A percentile compares a stretch with the other conserved stretches of the same genome.
Conservation (phyloP, 2,797 vertebrate genomes). For the Dendrocincla fuliginosa region DNA sequence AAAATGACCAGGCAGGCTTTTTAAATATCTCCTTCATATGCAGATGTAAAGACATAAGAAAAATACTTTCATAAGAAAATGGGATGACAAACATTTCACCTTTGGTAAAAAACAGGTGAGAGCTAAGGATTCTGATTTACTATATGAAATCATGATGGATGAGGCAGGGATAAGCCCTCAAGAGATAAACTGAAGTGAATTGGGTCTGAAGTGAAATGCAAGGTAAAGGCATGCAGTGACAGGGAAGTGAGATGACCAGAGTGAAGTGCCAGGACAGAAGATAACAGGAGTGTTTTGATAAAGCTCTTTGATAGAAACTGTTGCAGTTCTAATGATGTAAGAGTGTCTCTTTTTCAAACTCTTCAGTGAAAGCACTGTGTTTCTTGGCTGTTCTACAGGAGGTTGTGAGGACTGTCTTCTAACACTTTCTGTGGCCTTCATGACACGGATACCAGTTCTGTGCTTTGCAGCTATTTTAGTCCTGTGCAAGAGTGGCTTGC, state of each 20-base stretch:
- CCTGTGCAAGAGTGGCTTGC: background rate
- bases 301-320: conserved; percentile 16
- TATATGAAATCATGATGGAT: background rate
- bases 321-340: conserved; percentile 8
- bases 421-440: background rate
- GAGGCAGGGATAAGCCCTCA: background rate
- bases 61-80: background rate
- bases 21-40: background rate
- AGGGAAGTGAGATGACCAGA: conserved; percentile 10
- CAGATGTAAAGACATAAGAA: background rate
- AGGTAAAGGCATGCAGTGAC: background rate
- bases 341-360: background rate
- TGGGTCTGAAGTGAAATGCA: background rate
- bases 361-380: background rate
- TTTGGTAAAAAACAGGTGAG: background rate
- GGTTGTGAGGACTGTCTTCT: background rate
- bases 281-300: conserved; percentile 5
- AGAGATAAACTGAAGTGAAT: conserved; percentile 8
- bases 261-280: conserved; percentile 12
- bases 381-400: background rate
- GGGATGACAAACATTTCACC: background rate
- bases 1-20: background rate
- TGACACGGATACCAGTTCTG: background rate
- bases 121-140: background rate
- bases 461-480: background rate